phyloP scores from a whole-genome alignment of 2,888 invertebrate genomes.

The Drosophila limbata region DNA sequence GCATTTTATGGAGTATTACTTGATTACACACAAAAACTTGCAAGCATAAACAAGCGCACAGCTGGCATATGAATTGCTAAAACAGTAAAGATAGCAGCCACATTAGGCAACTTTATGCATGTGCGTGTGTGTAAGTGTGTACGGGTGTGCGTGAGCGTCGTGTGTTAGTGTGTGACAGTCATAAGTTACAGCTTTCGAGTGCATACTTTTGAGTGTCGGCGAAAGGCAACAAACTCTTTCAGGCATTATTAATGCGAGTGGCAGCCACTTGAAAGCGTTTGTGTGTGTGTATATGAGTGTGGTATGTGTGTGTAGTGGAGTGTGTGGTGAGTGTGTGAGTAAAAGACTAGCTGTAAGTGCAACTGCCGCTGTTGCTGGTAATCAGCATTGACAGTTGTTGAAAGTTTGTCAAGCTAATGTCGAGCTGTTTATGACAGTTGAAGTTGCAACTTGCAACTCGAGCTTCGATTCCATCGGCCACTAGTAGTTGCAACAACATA shows the following conservation, averaged over 20 bases:
- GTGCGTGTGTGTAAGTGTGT: slow-evolving; percentile 26
- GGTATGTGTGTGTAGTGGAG: neutral
- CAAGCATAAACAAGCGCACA: slow-evolving; percentile 68
- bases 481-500: slow-evolving; percentile 10
- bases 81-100: slow-evolving; percentile 65
- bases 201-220: slow-evolving; percentile 63
- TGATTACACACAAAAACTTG: slow-evolving; percentile 64
- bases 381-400: slow-evolving; percentile 75
- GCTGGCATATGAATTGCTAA: slow-evolving; percentile 70
- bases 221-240: slow-evolving; percentile 56
- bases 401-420: slow-evolving; percentile 62
- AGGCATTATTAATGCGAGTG: slow-evolving; percentile 70
- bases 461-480: slow-evolving; percentile 1
- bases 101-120: slow-evolving; percentile 62
- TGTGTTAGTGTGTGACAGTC: slow-evolving; percentile 30
- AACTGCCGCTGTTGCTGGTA: slow-evolving; percentile 34
- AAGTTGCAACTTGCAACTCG: slow-evolving; percentile 12
- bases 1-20: slow-evolving; percentile 28
- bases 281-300: slow-evolving; percentile 9
- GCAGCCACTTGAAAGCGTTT: slow-evolving; percentile 48
- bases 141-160: neutral
- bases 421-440: slow-evolving; percentile 44
- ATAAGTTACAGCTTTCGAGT: slow-evolving; percentile 60
- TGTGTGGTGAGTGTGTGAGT: slow-evolving; percentile 10
- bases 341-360: slow-evolving; percentile 23